These are phyloP conservation scores for Cossypha polioptera DNA, from an alignment of 2,797 vertebrate species.

Conservation along the genomic window DNA sequence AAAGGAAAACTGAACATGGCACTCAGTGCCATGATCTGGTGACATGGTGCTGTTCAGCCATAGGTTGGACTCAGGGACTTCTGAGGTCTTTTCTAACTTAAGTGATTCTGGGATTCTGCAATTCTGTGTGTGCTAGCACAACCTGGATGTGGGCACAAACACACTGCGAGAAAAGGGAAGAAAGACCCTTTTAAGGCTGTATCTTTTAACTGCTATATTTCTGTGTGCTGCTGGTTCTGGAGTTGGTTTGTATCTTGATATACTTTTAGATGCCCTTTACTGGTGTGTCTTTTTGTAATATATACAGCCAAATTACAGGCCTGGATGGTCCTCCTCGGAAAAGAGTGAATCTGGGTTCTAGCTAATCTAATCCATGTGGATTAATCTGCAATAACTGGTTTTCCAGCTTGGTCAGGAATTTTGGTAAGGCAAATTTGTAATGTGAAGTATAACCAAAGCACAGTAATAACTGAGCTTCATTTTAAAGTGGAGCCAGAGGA, in stretches of 20 bases:
- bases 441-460: not conserved
- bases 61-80: not conserved
- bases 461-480: not conserved
- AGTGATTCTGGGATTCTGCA: not conserved
- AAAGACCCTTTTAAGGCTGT: not conserved
- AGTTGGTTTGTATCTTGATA: not conserved
- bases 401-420: not conserved
- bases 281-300: not conserved
- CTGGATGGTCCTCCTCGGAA: not conserved
- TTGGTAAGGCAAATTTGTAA: not conserved
- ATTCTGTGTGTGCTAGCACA: fast-evolving
- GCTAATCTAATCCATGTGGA: not conserved
- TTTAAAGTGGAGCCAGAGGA: not conserved
- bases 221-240: not conserved
- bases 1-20: no score
- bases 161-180: not conserved
- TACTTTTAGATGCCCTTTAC: not conserved
- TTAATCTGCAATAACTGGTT: not conserved
- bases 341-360: not conserved
- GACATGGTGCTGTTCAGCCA: not conserved
- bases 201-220: not conserved
- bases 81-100: not conserved
- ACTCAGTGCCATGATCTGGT: not conserved
- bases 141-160: not conserved
- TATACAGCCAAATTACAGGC: not conserved